phyloP scores from a whole-genome alignment of 2,113 vertebrate genomes.

The Glaucidium brasilianum region DNA sequence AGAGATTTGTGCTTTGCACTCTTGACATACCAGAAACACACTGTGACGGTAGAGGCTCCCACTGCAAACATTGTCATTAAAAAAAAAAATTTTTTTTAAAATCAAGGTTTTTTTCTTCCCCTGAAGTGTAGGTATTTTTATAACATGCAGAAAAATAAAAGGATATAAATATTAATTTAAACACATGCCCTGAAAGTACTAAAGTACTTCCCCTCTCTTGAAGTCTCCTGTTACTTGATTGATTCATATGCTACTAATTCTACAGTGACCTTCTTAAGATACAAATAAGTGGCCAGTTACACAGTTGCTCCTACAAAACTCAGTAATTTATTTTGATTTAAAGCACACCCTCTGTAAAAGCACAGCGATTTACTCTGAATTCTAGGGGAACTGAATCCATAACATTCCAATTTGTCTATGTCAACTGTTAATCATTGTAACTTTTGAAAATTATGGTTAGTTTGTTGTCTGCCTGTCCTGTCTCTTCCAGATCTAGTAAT shows the following conservation, averaged over 20 bases:
- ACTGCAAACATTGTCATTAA: background rate
- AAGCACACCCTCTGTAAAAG: background rate
- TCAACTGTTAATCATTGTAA: background rate
- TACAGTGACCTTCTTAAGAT: background rate
- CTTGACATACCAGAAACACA: background rate
- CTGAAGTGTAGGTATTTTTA: background rate
- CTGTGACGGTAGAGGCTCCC: background rate
- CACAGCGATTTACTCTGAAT: background rate
- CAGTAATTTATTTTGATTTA: background rate
- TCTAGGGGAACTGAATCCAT: background rate
- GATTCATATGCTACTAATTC: background rate
- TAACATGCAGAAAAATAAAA: background rate
- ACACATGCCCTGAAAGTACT: background rate
- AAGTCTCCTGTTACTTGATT: background rate
- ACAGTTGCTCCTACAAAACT: background rate
- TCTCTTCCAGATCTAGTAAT: background rate
- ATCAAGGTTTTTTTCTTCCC: background rate
- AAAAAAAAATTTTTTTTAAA: background rate
- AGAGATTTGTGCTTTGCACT: background rate
- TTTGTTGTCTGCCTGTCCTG: background rate
- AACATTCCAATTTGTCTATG: background rate
- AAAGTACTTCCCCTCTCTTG: background rate
- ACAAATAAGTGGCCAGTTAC: background rate
- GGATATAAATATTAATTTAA: background rate
- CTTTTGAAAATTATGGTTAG: background rate